Conservation (phyloP, 2,113 vertebrate species). For the Mola mola region DNA sequence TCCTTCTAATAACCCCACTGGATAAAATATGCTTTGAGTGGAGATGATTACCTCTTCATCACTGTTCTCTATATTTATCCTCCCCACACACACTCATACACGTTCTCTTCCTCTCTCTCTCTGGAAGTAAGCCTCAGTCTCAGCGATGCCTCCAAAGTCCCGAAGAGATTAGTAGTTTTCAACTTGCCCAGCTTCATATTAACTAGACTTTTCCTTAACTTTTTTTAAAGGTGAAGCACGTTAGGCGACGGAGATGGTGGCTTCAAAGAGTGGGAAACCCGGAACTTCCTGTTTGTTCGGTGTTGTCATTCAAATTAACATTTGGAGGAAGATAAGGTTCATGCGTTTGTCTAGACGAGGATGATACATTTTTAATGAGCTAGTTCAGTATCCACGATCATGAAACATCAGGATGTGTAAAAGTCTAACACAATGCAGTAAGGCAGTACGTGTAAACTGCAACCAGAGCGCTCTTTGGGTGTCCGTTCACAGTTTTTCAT, state of each 20-base stretch:
- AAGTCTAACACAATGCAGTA: too few species aligned
- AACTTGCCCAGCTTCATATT: constrained; percentile 46
- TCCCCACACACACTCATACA: not conserved
- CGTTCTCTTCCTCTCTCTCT: constrained; percentile 46
- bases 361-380: too few species aligned
- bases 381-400: not conserved
- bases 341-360: not conserved
- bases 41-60: constrained; percentile 73
- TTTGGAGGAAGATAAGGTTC: too few species aligned
- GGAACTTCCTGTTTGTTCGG: too few species aligned
- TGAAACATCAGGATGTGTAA: not conserved
- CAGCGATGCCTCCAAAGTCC: constrained; percentile 56
- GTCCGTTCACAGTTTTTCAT: too few species aligned
- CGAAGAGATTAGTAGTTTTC: constrained; percentile 64
- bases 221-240: constrained; percentile 48
- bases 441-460: too few species aligned
- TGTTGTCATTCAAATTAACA: too few species aligned
- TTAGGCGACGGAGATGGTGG: constrained; percentile 36
- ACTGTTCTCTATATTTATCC: constrained; percentile 65
- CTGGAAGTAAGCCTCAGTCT: constrained; percentile 65
- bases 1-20: constrained; percentile 69
- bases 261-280: not conserved
- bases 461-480: too few species aligned
- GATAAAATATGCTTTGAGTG: constrained; percentile 71
- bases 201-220: constrained; percentile 35